Conservation (phyloP, 2,888 invertebrate genomes). For the Parnassius orleans region DNA sequence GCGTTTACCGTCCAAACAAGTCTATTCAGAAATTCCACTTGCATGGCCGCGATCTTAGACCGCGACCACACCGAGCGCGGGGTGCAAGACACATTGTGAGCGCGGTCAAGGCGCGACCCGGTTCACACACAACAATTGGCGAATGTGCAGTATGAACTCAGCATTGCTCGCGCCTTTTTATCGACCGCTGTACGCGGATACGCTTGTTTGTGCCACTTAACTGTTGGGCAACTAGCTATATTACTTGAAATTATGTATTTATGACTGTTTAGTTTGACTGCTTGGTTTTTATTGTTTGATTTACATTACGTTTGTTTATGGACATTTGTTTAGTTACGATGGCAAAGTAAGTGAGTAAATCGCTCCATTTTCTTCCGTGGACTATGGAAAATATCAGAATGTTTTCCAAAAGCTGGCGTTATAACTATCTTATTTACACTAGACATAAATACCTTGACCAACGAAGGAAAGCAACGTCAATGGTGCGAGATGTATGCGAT, state of each 20-base stretch:
- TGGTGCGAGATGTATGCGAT: no score
- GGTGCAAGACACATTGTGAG: conserved; percentile 24
- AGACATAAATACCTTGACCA: no score
- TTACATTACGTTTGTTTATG: no score
- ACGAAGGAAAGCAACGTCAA: no score
- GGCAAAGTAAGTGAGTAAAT: no score
- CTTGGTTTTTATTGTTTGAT: no score
- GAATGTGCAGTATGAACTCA: conserved; percentile 31
- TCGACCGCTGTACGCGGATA: conserved; percentile 30
- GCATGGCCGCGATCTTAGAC: background rate
- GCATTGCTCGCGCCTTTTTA: conserved; percentile 29
- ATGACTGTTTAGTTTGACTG: no score
- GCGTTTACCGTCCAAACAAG: background rate
- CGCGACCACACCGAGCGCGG: conserved; percentile 1
- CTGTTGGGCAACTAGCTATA: conserved; percentile 8
- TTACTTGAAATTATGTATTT: background rate
- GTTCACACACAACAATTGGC: conserved; percentile 52
- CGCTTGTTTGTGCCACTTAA: conserved; percentile 29
- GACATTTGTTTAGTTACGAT: background rate
- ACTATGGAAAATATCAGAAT: no score
- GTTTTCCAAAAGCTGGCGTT: no score
- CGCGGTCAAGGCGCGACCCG: conserved; percentile 56
- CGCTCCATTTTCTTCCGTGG: no score
- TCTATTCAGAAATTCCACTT: conserved; percentile 3
- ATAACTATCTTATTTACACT: no score